A percentile compares a stretch with the other conserved stretches of the same genome.
Evolutionary conservation across 2,113 vertebrate species (phyloP).

Genomic region (Cebus imitator): DNA sequence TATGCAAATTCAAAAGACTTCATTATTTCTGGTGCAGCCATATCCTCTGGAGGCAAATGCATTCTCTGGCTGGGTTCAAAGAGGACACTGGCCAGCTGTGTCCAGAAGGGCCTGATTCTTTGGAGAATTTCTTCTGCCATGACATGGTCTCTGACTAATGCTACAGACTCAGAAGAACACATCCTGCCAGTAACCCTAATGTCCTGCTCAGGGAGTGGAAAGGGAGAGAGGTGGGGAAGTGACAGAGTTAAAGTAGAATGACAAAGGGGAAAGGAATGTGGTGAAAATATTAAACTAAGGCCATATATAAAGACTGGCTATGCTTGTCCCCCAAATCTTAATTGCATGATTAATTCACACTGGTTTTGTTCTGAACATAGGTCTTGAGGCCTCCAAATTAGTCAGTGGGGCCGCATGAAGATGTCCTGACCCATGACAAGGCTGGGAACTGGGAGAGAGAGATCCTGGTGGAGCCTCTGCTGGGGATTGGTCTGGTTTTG

Average conservation of each 20-base stretch:
- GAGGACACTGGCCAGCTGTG: not conserved
- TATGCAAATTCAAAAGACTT: not conserved
- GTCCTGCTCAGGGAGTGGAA: not conserved
- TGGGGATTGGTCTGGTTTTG: slow-evolving; percentile 19
- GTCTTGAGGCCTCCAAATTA: not conserved
- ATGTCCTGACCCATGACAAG: not conserved
- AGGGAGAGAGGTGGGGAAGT: not conserved
- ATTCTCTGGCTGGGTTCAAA: not conserved
- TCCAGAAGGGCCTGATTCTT: slow-evolving; percentile 31
- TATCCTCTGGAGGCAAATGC: not conserved
- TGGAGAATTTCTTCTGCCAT: not conserved
- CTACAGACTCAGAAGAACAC: not conserved
- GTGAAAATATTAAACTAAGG: slow-evolving; percentile 40
- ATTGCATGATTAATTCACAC: slow-evolving; percentile 48
- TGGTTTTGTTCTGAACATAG: slow-evolving; percentile 38
- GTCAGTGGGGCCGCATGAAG: not conserved
- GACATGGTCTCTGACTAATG: slow-evolving; percentile 50
- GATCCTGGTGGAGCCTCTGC: not conserved
- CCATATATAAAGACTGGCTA: not conserved
- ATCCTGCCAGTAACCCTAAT: slow-evolving; percentile 49
- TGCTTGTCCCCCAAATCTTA: not conserved
- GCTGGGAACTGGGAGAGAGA: not conserved
- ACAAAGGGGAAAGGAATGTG: slow-evolving; percentile 60
- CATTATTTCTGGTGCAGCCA: not conserved
- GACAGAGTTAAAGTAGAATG: not conserved